Evolutionary conservation across 2,888 invertebrate genomes (phyloP), one percentile per base, ranked within the genome.

Genomic region (Drosophila meridionalis): DNA sequence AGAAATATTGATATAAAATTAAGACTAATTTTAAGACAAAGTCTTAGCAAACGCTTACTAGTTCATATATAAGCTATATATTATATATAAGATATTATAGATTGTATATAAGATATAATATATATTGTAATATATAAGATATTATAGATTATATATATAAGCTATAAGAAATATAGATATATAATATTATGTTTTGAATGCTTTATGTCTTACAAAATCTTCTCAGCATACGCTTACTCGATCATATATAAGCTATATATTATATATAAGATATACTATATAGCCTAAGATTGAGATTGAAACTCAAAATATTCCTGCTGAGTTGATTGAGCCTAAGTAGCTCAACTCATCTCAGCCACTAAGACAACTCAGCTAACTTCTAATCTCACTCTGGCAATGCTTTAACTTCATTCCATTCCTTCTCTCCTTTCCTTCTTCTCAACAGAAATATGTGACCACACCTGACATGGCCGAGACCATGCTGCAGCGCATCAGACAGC

Each of bases 391-490:
- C 45, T 20, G 2, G 7, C 45, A 26, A 2, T 9, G 1, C 3
- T 28, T 43, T 26, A 40, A n/a, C 12, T 40, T n/a, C n/a, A n/a
- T n/a, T n/a, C 20, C 20, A 20, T 20, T 20, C 20, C 20, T 20
- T 20, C 20, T 20, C 20, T 20, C 36, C 26, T 32, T 43, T 28
- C 14, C 11, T 2, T 2, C 7, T 50, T 30, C 4, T 38, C n/a
- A 0, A 55, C 20, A 93, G 92, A 92, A 91, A 78, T 92, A 83
- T 77, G 88, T 91, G 3, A 93, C 93, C 12, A 93, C 92, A 4
- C 80, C 92, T 0, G 92, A 93, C 36, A 92, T 92, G 91, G 93
- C 93, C 0, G 92, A 93, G 71, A 90, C 82, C 26, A 91, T 92
- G 70, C 69, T 93, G 43, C 91, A 90, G 38, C 90, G 91, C 61